Percentiles rank a stretch among this genome's conserved stretches.
phyloP scores from a whole-genome alignment of 2,888 invertebrate genomes.

The Polymixis flavicincta region DNA sequence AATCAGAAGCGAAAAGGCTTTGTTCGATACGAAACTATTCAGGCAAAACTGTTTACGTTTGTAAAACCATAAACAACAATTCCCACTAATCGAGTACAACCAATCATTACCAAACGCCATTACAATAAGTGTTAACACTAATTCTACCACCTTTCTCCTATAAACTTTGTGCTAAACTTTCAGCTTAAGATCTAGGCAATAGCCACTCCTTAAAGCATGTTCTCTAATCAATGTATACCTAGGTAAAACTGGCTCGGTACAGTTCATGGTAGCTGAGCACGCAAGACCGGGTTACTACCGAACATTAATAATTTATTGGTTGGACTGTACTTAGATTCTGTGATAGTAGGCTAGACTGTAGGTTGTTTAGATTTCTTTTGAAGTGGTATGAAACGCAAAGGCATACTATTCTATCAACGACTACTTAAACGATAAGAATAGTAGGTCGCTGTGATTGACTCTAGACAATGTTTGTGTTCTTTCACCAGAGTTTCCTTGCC shows the following conservation, averaged over 20 bases:
- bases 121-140: slow-evolving; percentile 26
- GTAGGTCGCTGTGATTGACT: no score
- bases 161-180: slow-evolving; percentile 41
- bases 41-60: neutral
- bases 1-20: neutral
- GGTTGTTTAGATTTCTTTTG: neutral
- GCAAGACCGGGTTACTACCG: slow-evolving; percentile 43
- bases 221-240: slow-evolving; percentile 48
- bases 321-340: slow-evolving; percentile 28
- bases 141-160: slow-evolving; percentile 40
- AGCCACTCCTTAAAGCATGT: slow-evolving; percentile 42
- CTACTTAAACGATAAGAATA: no score
- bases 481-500: no score
- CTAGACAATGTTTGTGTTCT: no score
- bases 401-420: no score
- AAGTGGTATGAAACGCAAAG: neutral
- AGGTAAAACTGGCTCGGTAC: slow-evolving; percentile 42
- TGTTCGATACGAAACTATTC: neutral
- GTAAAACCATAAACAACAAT: neutral
- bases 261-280: slow-evolving; percentile 60
- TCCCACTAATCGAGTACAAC: neutral
- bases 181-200: slow-evolving; percentile 26
- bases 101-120: slow-evolving; percentile 8
- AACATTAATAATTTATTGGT: slow-evolving; percentile 60
- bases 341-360: slow-evolving; percentile 24